Evolutionary conservation across 2,113 vertebrate species (phyloP), one percentile per base, ranked within the genome.

Genomic region (Syngnathus scovelli): DNA sequence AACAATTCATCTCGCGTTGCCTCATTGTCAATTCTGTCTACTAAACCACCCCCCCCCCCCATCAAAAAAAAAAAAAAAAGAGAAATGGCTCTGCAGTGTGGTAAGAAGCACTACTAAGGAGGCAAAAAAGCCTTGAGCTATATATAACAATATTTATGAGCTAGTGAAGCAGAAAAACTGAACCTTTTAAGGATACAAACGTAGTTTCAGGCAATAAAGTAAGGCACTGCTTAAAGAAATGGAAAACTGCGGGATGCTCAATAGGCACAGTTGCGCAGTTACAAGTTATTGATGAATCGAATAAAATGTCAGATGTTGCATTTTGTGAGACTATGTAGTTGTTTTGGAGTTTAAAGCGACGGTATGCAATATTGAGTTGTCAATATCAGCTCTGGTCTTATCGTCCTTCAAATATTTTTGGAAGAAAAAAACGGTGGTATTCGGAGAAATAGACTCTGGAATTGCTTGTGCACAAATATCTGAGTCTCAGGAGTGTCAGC

Each of bases 141-240:
- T 62, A 62, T 62, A 62, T 44, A 62, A 44, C 61, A 44, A 44
- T 62, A 62, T 62, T 62, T 62, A 62, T 62, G 61, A 62, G 61
- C 61, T 62, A 62, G 39, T 62, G 61, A 62, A 44, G 61, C 61
- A 62, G 23, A 62, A 46, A 62, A 62, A 41, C 37, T 16, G 38
- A 62, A 44, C 39, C 61, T 62, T 62, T 62, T 62, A 62, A 62
- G 41, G 10, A 62, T 21, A 62, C 39, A 62, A 62, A 62, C 21
- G n/a, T 44, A 23, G 61, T 62, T 62, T 21, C 13, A 27, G 61
- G 61, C 61, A 44, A 62, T 44, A 7, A 62, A 62, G 27, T 44
- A 62, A 43, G 56, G 36, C 21, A 15, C 12, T 7, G 61, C 61
- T 62, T 5, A 62, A 62, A 62, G 61, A 62, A 61, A 23, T 27